Conservation (phyloP, 1,140 invertebrate species). For the honey bee (Apis mellifera) region Amel_HAv3.1 CM009941.2:12144001-12144500, state of each 20-base stretch:
- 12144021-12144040: too few relatives aligned
- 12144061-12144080: neutral
- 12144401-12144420: constrained; percentile 41
- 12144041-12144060: neutral
- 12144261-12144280: too few relatives aligned
- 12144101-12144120: constrained; percentile 25
- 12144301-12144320: too few relatives aligned
- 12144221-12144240: too few relatives aligned
- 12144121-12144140: neutral
- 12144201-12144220: too few relatives aligned
- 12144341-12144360: neutral
- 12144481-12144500: constrained; percentile 68
- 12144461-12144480: constrained; percentile 48
- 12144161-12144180: too few relatives aligned
- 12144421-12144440: constrained; percentile 74
- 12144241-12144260: too few relatives aligned
- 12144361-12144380: constrained; percentile 38
- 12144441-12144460: constrained; percentile 79
- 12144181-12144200: too few relatives aligned
- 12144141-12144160: too few relatives aligned
- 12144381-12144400: constrained; percentile 18
- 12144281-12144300: too few relatives aligned
- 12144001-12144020: neutral
- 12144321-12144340: neutral
- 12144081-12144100: neutral